Base-by-base conservation (phyloP, 2,888 invertebrate species). In the Fragum sueziense region DNA sequence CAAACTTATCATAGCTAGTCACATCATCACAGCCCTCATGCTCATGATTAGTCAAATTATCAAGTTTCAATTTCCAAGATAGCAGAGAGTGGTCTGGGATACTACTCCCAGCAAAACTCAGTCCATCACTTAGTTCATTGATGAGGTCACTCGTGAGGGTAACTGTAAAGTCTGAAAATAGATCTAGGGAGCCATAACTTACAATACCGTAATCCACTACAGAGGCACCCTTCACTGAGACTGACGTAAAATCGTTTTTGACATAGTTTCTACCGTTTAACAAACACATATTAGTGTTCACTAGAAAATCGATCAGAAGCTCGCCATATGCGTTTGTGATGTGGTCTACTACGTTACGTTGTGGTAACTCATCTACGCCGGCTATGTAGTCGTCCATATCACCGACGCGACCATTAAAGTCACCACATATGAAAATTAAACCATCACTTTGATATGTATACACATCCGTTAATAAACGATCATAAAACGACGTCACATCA, bases 181-280 rank as follows among this genome's bases (percentile, higher is more conserved):
- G n/a, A n/a, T 25, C 25, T 9, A 57, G n/a, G 9, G n/a, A 22
- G n/a, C 9, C 7, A 25, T 57, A n/a, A 22, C 25, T 25, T 17
- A 57, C 57, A 9, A 57, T 17, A 57, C 57, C 9, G n/a, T 57
- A 41, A 17, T 41, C 62, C 17, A 62, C 62, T 14, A 62, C 62
- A 27, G 62, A 6, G 7, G 27, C 33, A 27, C 62, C 62, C 11
- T 29, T 62, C 17, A 25, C 25, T 27, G 29, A 62, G 17, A 62
- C 62, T 6, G 29, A 62, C 17, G 62, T 62, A 62, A 62, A 62
- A 29, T 29, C 62, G 29, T 62, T 62, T 22, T n/a, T 54, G 7
- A 54, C 9, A 17, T 7, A 17, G 17, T 41, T 11, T 41, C 41
- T 41, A 17, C 41, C 41, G 17, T 41, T 41, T 41, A 11, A 17